These are phyloP conservation scores for Lophura nycthemera DNA, from an alignment of 2,113 vertebrate genomes.

Conservation along the genomic window DNA sequence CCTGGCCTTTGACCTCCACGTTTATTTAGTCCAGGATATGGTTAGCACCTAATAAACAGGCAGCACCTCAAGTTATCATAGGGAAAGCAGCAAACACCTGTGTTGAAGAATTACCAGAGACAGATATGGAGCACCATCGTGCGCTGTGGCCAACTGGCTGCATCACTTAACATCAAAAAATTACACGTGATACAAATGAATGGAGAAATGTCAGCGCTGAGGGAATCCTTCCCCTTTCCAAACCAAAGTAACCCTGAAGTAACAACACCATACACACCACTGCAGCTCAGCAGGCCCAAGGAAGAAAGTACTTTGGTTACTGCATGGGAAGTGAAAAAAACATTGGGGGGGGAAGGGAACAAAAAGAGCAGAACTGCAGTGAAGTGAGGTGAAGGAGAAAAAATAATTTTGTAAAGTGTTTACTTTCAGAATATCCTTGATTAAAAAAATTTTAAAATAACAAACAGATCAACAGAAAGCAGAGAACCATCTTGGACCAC, in stretches of 20 bases:
- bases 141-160: background rate
- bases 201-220: background rate
- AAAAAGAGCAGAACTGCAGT: background rate
- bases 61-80: constrained; percentile 56
- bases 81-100: constrained; percentile 13
- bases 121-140: background rate
- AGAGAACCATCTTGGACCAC: background rate
- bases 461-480: too few species aligned
- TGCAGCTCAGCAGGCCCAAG: background rate
- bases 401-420: background rate
- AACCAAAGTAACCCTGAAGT: background rate
- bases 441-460: background rate
- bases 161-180: background rate
- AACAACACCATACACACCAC: background rate
- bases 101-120: background rate
- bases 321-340: background rate
- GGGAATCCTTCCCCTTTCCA: background rate
- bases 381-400: background rate
- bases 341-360: background rate
- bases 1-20: constrained; percentile 54
- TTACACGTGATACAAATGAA: accelerated
- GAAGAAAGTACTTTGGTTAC: background rate
- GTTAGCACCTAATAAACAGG: constrained; percentile 75
- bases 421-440: background rate
- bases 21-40: constrained; percentile 73